These are phyloP conservation scores for Trachelipus rathkii DNA, from an alignment of 1,140 invertebrate species.

Conservation along the genomic window DNA sequence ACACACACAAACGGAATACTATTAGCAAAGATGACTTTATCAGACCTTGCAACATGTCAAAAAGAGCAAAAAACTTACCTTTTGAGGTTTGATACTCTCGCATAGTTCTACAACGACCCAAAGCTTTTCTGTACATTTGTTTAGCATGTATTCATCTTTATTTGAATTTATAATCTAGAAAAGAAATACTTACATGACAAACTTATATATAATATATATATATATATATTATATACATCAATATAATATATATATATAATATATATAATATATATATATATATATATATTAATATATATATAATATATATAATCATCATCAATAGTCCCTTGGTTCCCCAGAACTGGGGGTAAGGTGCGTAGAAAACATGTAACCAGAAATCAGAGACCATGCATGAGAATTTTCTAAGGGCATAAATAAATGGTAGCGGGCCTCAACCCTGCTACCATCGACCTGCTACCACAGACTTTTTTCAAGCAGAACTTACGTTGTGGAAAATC, in stretches of 20 bases:
- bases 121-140: slow-evolving; percentile 81
- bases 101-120: slow-evolving; percentile 98
- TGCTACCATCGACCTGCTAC: no score
- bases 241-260: background rate
- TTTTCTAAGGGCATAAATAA: no score
- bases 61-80: slow-evolving; percentile 50
- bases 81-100: slow-evolving; percentile 90
- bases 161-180: slow-evolving; percentile 75
- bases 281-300: background rate
- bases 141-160: slow-evolving; percentile 95
- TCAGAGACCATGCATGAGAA: no score
- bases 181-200: background rate
- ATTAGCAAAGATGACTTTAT: background rate
- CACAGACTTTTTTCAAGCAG: no score
- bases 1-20: no score
- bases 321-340: no score
- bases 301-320: no score
- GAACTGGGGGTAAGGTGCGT: no score
- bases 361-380: no score
- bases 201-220: background rate
- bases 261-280: slow-evolving; percentile 7
- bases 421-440: no score
- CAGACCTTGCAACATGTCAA: background rate
- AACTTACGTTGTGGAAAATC: no score
- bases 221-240: background rate